These are phyloP conservation scores for Eublepharis macularius DNA, from an alignment of 2,113 vertebrate genomes.

Conservation along the genomic window DNA sequence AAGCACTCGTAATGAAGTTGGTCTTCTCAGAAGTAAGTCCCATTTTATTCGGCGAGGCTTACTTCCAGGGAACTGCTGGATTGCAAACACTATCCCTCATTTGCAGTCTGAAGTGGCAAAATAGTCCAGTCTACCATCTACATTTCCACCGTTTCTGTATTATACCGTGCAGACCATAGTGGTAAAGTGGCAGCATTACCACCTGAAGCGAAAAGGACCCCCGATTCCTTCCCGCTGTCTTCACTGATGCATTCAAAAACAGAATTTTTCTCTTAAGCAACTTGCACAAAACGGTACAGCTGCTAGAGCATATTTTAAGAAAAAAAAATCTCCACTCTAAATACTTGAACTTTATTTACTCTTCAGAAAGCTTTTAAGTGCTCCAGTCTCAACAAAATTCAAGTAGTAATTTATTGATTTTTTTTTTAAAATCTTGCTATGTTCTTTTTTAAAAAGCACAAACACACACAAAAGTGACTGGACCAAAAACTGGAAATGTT, in stretches of 20 bases:
- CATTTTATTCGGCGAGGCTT: too few relatives aligned
- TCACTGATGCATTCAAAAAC: slow-evolving; percentile 30
- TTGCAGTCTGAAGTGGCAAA: too few relatives aligned
- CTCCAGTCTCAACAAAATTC: slow-evolving; percentile 58
- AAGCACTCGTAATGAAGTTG: too few relatives aligned
- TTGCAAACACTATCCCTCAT: too few relatives aligned
- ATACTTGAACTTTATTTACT: slow-evolving; percentile 34
- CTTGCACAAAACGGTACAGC: neutral
- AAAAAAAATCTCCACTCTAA: slow-evolving; percentile 21
- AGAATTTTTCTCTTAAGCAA: slow-evolving; percentile 18
- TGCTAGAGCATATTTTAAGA: slow-evolving; percentile 13
- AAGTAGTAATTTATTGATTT: slow-evolving; percentile 64
- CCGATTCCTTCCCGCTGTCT: neutral
- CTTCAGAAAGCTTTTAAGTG: slow-evolving; percentile 63
- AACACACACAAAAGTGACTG: slow-evolving; percentile 45
- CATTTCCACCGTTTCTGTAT: too few relatives aligned
- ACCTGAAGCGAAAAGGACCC: neutral
- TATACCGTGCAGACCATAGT: too few relatives aligned
- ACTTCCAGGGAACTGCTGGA: too few relatives aligned
- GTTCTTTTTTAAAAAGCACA: slow-evolving; percentile 54
- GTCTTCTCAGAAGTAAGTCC: too few relatives aligned
- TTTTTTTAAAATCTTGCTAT: slow-evolving; percentile 45
- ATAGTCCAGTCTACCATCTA: too few relatives aligned
- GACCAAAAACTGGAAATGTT: slow-evolving; percentile 49
- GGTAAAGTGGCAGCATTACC: neutral